Base-by-base conservation (phyloP, 92 coral and sea anemone species). In the Phenganax stokvisi region DNA sequence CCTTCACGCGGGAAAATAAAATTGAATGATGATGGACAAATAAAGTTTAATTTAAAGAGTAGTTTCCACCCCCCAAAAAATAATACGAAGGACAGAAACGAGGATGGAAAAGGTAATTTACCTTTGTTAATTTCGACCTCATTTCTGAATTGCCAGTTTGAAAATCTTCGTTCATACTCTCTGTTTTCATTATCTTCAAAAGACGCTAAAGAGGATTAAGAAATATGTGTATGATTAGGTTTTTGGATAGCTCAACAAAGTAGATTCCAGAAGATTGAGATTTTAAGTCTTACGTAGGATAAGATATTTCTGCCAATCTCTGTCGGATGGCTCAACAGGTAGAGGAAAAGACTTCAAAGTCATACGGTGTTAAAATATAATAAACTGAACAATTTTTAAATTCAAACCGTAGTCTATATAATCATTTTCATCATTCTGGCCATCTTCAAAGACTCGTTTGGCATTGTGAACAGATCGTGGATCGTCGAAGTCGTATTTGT, bases 331-430 rank as follows among this genome's bases (percentile, higher is more conserved):
- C 47, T 37, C 47, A 37, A 37, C 47, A 37, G 47, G 47, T 37
- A 37, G 47, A 37, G 47, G 2, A 37, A 37, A 1, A 5, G 47
- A 37, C 17, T 61, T 0, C n/a, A 0, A 61, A 15, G 74, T 9
- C 9, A 27, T 68, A 0, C 51, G 25, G 16, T 13, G 2, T 59
- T 20, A 1, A 65, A 28, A 10, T 65, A 28, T 17, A 20, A 20
- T 20, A 20, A 20, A 20, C 71, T 3, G 71, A 17, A 9, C 7
- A 28, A 65, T 4, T 9, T 1, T 30, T 3, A 30, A 13, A 9
- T 51, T 69, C 68, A 10, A 27, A 76, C 81, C 81, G 51, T 76
- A 76, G 59, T 76, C 81, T 76, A 60, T 76, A 11, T 76, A 70
- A 76, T 76, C 70, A 56, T 56, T 29, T 25, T 25, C 59, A 0